A percentile compares a stretch with the other conserved stretches of the same genome.
phyloP scores from a whole-genome alignment of 2,888 invertebrate genomes.

The Eurois occulta region DNA sequence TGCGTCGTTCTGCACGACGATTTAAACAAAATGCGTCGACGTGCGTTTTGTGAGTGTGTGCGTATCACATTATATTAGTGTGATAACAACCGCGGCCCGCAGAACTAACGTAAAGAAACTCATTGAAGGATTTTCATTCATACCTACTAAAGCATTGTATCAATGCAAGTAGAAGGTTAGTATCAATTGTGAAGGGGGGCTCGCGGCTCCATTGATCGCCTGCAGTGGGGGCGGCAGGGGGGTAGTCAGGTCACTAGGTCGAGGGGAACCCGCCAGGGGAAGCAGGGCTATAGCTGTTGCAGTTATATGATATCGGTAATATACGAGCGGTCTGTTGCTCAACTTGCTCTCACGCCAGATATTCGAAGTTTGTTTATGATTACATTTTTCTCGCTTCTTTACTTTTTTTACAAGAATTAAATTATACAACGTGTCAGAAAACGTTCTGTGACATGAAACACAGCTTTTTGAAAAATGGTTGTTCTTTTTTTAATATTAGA shows the following conservation, averaged over 20 bases:
- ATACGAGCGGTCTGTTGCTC: constrained; percentile 67
- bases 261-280: constrained; percentile 71
- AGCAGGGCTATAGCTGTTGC: constrained; percentile 57
- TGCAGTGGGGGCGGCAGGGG: constrained; percentile 72
- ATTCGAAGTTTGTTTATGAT: constrained; percentile 71
- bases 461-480: constrained; percentile 61
- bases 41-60: constrained; percentile 46
- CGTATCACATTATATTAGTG: constrained; percentile 45
- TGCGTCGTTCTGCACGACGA: constrained; percentile 55
- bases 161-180: constrained; percentile 74
- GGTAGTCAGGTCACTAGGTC: constrained; percentile 83
- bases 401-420: constrained; percentile 69
- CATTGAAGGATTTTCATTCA: constrained; percentile 77
- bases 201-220: constrained; percentile 84
- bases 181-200: constrained; percentile 75
- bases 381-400: constrained; percentile 70
- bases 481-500: constrained; percentile 58
- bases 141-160: constrained; percentile 73
- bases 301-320: constrained; percentile 63
- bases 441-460: constrained; percentile 70
- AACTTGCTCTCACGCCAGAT: constrained; percentile 68
- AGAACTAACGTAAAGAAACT: constrained; percentile 62
- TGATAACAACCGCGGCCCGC: constrained; percentile 54
- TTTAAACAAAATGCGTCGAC: constrained; percentile 54
- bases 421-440: constrained; percentile 72